These are phyloP conservation scores for Ips typographus DNA, from an alignment of 1,140 invertebrate genomes.

Conservation along the genomic window DNA sequence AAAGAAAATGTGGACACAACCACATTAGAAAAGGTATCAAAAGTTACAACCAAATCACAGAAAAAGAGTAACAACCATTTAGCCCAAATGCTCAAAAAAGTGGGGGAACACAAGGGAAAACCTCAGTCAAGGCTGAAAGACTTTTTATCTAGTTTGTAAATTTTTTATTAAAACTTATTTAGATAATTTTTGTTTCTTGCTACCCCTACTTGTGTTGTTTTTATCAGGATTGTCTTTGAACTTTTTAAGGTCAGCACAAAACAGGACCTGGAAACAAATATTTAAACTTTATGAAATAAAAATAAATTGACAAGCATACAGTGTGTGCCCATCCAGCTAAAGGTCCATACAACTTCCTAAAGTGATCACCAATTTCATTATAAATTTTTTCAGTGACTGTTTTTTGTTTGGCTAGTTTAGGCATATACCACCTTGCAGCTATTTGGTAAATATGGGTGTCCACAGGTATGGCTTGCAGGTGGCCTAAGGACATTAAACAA, in stretches of 20 bases:
- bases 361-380: conserved; percentile 79
- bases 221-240: conserved; percentile 54
- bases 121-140: conserved; percentile 8
- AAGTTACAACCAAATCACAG: conserved; percentile 4
- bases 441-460: conserved; percentile 98
- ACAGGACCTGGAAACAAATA: conserved; percentile 64
- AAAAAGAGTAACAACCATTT: conserved; percentile 15
- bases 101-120: neutral
- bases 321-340: conserved; percentile 95
- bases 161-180: neutral
- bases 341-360: conserved; percentile 79
- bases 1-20: neutral
- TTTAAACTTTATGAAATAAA: conserved; percentile 2
- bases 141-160: conserved; percentile 17
- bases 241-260: conserved; percentile 73
- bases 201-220: too few relatives aligned
- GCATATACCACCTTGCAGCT: conserved; percentile 78
- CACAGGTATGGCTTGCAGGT: conserved; percentile 87
- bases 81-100: conserved; percentile 13
- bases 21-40: neutral
- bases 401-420: conserved; percentile 75
- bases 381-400: conserved; percentile 83
- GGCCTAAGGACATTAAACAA: conserved; percentile 93
- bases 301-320: conserved; percentile 56
- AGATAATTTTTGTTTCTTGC: too few relatives aligned